Percentiles rank a stretch among this genome's conserved stretches.
These are phyloP conservation scores for Drepana falcataria DNA, from an alignment of 2,888 invertebrate genomes.

Conservation along the genomic window DNA sequence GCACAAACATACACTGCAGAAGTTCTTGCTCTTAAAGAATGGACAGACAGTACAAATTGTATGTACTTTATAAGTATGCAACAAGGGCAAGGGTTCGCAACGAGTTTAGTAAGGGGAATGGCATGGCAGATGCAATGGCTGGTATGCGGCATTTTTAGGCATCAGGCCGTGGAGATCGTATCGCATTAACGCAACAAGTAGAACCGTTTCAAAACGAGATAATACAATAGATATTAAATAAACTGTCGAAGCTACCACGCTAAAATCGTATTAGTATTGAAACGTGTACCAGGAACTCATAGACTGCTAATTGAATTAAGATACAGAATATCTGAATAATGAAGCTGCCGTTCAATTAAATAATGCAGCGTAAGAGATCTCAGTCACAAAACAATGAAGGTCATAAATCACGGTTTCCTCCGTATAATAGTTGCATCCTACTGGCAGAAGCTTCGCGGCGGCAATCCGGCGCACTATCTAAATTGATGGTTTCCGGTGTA, in stretches of 20 bases:
- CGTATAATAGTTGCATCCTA: slow-evolving; percentile 70
- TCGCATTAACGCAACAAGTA: slow-evolving; percentile 17
- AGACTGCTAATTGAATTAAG: slow-evolving; percentile 14
- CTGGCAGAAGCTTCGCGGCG: slow-evolving; percentile 62
- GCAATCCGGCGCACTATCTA: slow-evolving; percentile 72
- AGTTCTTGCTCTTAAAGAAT: no score
- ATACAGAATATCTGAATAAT: slow-evolving; percentile 28
- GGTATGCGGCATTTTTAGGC: slow-evolving; percentile 19
- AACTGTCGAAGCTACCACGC: no score
- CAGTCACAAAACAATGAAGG: slow-evolving; percentile 71
- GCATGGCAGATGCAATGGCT: slow-evolving; percentile 45
- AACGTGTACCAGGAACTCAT: slow-evolving; percentile 8
- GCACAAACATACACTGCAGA: no score
- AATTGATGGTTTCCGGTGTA: slow-evolving; percentile 77
- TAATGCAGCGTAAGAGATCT: slow-evolving; percentile 47
- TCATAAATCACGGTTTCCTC: slow-evolving; percentile 75
- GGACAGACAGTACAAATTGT: no score
- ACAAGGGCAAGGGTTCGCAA: slow-evolving; percentile 18
- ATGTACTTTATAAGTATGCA: no score
- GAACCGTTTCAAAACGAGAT: slow-evolving; percentile 14
- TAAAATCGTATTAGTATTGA: no score
- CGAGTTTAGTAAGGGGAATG: slow-evolving; percentile 34
- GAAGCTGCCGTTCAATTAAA: slow-evolving; percentile 40
- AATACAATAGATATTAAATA: no score
- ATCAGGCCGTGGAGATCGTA: slow-evolving; percentile 30